Evolutionary conservation across 2,888 invertebrate species (phyloP), one percentile per base, ranked within the genome.

Genomic region (Drosophila atripex): DNA sequence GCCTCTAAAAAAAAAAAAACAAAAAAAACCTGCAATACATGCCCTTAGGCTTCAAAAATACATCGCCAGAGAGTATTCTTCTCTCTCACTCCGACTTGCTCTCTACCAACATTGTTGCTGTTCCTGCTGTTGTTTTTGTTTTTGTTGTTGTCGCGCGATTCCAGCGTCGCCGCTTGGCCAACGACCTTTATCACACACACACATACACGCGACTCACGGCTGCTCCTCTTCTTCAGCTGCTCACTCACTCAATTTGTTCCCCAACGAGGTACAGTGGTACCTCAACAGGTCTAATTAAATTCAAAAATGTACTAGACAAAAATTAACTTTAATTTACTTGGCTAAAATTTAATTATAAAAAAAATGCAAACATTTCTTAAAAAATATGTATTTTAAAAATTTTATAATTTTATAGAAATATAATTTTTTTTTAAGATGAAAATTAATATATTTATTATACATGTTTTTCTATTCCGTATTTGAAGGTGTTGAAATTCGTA

Each of bases 1-100:
- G 49, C 58, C 35, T 14, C 28, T 38, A 52, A 52, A 28, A 68
- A 46, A 21, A 47, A 41, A 25, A 38, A 32, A 30, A 32, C 30
- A 52, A 39, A 32, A 39, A 60, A 82, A 82, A 86, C 82, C 84
- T 79, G 82, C 88, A 82, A 83, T 80, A 82, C 86, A 76, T 88
- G 82, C 86, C 82, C 88, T 82, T 79, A 83, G 86, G 88, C 84
- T 88, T 9, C 28, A 28, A 88, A 38, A 88, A 86, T 71, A 86
- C 77, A 77, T 79, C 61, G 80, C 52, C 71, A 41, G 14, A 41
- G 54, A 66, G 59, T 58, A 63, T 64, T 49, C 47, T 58, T 50
- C 57, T 16, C 23, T 25, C 35, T 38, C 25, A 46, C 7, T 61
- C 53, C 63, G 65, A 30, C 21, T 54, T 66, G 61, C 73, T 71